Conservation (phyloP, 2,888 invertebrate genomes). For the Pristionchus mayeri region DNA sequence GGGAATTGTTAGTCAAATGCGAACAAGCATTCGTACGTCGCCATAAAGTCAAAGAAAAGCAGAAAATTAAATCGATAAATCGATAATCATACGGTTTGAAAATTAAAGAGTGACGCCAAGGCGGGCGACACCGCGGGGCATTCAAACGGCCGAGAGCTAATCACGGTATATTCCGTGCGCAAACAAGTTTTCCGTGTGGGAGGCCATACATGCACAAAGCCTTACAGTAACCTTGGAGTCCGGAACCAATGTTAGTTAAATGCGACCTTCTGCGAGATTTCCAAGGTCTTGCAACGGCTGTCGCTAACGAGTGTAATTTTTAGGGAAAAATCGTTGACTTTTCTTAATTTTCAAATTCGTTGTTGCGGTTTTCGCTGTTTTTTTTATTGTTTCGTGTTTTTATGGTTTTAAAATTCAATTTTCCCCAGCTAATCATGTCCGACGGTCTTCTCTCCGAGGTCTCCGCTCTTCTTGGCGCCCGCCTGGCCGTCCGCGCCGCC, state of each 20-base stretch:
- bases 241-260: too few species aligned
- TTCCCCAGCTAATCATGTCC: slow-evolving; percentile 61
- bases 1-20: background rate
- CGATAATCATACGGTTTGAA: background rate
- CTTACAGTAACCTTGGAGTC: too few species aligned
- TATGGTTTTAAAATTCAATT: too few species aligned
- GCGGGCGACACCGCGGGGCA: background rate
- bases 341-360: background rate
- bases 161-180: too few species aligned
- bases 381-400: background rate
- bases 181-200: background rate
- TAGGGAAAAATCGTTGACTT: background rate
- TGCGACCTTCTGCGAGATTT: too few species aligned
- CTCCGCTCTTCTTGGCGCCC: slow-evolving; percentile 57
- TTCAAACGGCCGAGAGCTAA: too few species aligned
- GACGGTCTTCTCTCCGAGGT: slow-evolving; percentile 65
- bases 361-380: background rate
- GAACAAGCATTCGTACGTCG: background rate
- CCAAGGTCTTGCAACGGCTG: background rate
- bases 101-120: background rate
- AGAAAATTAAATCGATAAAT: background rate
- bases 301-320: slow-evolving; percentile 6
- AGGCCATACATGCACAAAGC: background rate
- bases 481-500: slow-evolving; percentile 59
- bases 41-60: background rate